A percentile compares a stretch with the other conserved stretches of the same genome.
These are phyloP conservation scores for Micromys minutus DNA, from an alignment of 2,113 vertebrate species.

Conservation along the genomic window DNA sequence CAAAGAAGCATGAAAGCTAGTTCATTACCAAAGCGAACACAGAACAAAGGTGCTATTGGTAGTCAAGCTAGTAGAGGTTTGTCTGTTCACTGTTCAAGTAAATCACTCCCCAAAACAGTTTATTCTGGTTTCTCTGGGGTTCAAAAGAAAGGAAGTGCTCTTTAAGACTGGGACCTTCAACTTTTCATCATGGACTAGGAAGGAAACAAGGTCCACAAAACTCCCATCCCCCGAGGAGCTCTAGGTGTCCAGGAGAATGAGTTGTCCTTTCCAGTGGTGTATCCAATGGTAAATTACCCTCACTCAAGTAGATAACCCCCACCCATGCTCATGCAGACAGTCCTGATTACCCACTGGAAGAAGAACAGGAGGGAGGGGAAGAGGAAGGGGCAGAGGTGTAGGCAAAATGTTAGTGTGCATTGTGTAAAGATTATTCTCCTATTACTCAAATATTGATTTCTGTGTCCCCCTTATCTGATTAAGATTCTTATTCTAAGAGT, in stretches of 20 bases:
- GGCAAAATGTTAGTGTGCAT: too few species aligned
- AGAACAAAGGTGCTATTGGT: background rate
- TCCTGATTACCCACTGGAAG: background rate
- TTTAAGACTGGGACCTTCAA: background rate
- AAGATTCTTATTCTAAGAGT: too few species aligned
- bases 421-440: too few species aligned
- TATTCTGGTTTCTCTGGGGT: background rate
- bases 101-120: background rate
- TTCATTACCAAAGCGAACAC: background rate
- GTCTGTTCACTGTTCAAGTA: background rate
- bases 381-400: too few species aligned
- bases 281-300: background rate
- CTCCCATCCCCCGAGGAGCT: background rate
- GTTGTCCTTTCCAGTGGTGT: background rate
- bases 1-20: background rate
- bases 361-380: background rate
- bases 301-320: background rate
- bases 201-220: background rate
- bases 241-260: background rate
- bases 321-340: background rate
- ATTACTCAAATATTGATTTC: too few species aligned
- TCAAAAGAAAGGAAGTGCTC: background rate
- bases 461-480: too few species aligned
- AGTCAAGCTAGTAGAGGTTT: background rate
- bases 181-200: background rate